A percentile compares a stretch with the other conserved stretches of the same genome.
These are phyloP conservation scores for Siphonodentalium dalli DNA, from an alignment of 2,888 invertebrate species.

Conservation along the genomic window DNA sequence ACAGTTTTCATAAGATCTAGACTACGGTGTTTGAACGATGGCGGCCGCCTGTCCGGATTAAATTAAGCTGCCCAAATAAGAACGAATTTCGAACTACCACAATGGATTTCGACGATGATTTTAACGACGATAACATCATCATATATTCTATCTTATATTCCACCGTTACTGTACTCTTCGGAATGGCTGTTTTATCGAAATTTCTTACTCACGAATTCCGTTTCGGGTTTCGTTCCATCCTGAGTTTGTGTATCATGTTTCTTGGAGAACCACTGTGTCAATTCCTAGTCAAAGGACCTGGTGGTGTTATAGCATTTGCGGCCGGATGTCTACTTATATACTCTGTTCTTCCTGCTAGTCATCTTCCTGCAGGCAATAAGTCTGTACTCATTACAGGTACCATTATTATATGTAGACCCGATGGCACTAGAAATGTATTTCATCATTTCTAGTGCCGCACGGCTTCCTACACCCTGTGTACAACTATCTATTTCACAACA, in stretches of 20 bases:
- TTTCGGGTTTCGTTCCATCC: conserved; percentile 59
- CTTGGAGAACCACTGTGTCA: conserved; percentile 62
- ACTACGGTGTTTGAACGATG: too few species aligned
- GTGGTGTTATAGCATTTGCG: conserved; percentile 56
- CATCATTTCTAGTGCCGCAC: too few species aligned
- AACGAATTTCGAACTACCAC: too few species aligned
- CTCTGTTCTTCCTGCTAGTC: conserved; percentile 58
- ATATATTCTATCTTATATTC: conserved; percentile 61
- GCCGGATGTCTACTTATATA: conserved; percentile 57
- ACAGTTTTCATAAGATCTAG: not conserved
- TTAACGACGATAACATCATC: conserved; percentile 51
- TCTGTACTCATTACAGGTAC: conserved; percentile 60
- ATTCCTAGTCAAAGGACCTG: conserved; percentile 58
- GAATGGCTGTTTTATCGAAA: conserved; percentile 62
- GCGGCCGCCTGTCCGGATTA: not conserved
- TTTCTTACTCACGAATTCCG: conserved; percentile 62
- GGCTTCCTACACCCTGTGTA: too few species aligned
- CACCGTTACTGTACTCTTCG: conserved; percentile 59
- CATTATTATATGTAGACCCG: too few species aligned
- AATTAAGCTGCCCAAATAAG: not conserved
- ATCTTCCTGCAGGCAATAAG: conserved; percentile 56
- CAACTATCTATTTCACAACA: too few species aligned
- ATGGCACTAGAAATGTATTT: too few species aligned
- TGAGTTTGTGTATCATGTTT: conserved; percentile 57
- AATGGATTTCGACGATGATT: conserved; percentile 35